Base-by-base conservation (phyloP, 1,140 invertebrate genomes). In the Tigriopus japonicus region DNA sequence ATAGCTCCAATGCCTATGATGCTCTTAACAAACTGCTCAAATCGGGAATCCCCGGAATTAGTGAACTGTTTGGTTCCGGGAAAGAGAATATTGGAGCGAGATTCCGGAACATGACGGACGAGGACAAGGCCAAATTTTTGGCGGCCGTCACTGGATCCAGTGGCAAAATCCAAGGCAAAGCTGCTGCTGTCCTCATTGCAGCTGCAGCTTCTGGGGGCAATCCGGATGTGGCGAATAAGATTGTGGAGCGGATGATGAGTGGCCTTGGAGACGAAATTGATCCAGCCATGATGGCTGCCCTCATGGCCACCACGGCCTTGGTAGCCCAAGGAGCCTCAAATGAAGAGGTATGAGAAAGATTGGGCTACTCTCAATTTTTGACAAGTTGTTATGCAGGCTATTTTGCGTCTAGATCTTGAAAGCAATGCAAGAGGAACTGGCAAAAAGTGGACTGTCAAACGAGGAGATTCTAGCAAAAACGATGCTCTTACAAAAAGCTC, bases 221-320 rank as follows among this genome's bases (percentile, higher is more conserved):
- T 54, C 52, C 59, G 13, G 49, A 55, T 28, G 53, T 54, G 12
- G 59, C 59, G 7, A 61, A 61, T 51, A 61, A 61, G 53, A 61
- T 61, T 15, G 53, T 61, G 19, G 59, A 61, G 51, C 52, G 53
- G 53, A 61, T 61, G 59, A 61, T 61, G 59, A 23, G 17, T 28
- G 59, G 59, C 10, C 35, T 61, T 6, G 59, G 59, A 15, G 59
- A 61, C 53, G 59, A 61, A 40, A 61, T 61, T 15, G 59, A 61
- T 54, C 59, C 59, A 9, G 59, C 59, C 12, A 61, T 61, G 59
- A 61, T 61, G 59, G 43, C 59, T 52, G 59, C 59, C 52, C 19
- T 61, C 6, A 61, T 61, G 59, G 59, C 59, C 6, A 61, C 59
- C 14, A 61, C 59, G n/a, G 59, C 51, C 52, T 40, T 61, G 17